Conservation (phyloP, 2,888 invertebrate species). For the Taphrorychus bicolor region DNA sequence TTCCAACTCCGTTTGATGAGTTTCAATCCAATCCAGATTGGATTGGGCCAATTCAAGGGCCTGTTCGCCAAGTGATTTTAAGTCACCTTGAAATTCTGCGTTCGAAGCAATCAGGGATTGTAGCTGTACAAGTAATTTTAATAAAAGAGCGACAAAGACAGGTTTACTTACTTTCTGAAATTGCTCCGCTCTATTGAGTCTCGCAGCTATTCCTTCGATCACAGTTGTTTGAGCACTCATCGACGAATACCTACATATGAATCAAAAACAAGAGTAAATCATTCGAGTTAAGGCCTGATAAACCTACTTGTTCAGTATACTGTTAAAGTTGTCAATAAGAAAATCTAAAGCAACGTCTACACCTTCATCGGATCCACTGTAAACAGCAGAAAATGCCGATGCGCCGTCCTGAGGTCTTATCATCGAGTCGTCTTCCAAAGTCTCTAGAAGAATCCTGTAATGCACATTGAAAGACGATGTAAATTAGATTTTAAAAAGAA, state of each 20-base stretch:
- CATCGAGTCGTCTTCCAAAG: slow-evolving; percentile 46
- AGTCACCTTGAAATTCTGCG: slow-evolving; percentile 1
- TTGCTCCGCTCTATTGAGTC: slow-evolving; percentile 35
- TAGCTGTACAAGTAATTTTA: too few relatives aligned
- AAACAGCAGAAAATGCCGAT: slow-evolving; percentile 61
- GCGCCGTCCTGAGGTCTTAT: slow-evolving; percentile 61
- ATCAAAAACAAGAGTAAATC: too few relatives aligned
- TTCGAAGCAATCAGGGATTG: background rate
- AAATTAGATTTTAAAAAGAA: background rate
- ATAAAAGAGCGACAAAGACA: too few relatives aligned
- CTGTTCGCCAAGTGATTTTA: slow-evolving; percentile 11
- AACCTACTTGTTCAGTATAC: slow-evolving; percentile 7
- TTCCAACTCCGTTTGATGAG: slow-evolving; percentile 25
- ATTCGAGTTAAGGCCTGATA: too few relatives aligned
- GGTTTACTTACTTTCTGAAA: slow-evolving; percentile 33
- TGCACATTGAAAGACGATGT: background rate
- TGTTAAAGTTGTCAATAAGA: slow-evolving; percentile 56
- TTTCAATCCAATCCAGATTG: slow-evolving; percentile 34
- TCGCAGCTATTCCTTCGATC: slow-evolving; percentile 36
- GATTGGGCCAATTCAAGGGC: slow-evolving; percentile 29
- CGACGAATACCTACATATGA: too few relatives aligned
- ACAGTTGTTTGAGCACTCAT: slow-evolving; percentile 27
- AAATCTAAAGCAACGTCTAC: slow-evolving; percentile 63
- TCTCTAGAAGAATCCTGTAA: slow-evolving; percentile 46
- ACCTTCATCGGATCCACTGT: slow-evolving; percentile 62